Percentiles rank a stretch among this genome's conserved stretches.
These are phyloP conservation scores for Coenonympha glycerion DNA, from an alignment of 2,888 invertebrate genomes.

Conservation along the genomic window DNA sequence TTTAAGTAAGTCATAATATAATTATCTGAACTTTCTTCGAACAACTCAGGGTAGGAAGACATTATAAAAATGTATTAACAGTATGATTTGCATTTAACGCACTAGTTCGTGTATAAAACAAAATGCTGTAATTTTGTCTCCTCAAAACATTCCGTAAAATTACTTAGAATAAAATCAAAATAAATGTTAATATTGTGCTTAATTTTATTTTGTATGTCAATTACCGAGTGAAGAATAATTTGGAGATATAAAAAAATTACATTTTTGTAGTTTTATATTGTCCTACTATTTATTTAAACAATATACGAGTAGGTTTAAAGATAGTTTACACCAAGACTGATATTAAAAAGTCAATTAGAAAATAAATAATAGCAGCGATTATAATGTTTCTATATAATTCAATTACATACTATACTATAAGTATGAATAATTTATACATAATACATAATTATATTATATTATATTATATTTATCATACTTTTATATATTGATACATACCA, in stretches of 20 bases:
- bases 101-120: not conserved
- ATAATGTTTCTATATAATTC: not conserved
- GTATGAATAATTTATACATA: not conserved
- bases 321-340: conserved; percentile 44
- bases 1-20: too few species aligned
- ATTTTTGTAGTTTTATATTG: not conserved
- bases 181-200: not conserved
- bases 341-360: conserved; percentile 51
- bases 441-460: not conserved
- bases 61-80: too few species aligned
- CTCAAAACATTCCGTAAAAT: conserved; percentile 21
- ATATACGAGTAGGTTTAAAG: not conserved
- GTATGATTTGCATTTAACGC: not conserved
- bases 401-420: too few species aligned
- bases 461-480: not conserved
- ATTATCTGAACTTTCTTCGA: too few species aligned
- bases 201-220: not conserved
- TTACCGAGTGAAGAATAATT: not conserved
- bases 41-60: too few species aligned
- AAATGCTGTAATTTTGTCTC: not conserved
- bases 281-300: not conserved
- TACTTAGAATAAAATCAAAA: conserved; percentile 1
- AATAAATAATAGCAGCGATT: conserved; percentile 7
- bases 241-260: not conserved
- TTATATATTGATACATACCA: conserved; percentile 33